Evolutionary conservation across 2,113 vertebrate species (phyloP), one percentile per base, ranked within the genome.

Genomic region (Ahaetulla prasina): DNA sequence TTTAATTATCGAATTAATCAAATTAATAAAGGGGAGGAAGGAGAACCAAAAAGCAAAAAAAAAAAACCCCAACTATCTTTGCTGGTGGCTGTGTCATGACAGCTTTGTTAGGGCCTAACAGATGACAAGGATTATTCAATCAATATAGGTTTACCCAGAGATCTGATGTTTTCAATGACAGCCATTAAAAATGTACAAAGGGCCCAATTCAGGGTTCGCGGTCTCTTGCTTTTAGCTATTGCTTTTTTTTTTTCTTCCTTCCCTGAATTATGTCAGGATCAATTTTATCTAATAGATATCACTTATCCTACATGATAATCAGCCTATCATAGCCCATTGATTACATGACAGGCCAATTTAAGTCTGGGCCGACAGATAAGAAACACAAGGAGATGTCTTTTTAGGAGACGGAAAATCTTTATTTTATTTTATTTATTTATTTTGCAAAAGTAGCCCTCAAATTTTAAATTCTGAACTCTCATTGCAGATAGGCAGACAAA

Each of bases 71-170:
- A 85, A 97, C 97, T 96, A 96, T 97, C 97, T 97, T 98, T 98
- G 96, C 97, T 98, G 96, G 97, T 98, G 97, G 96, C 97, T 68
- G 55, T 95, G 96, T 96, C 95, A 96, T 97, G 98, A 98, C 98
- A 98, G 98, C 97, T 98, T 98, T 98, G 98, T 98, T 98, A 98
- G 97, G 97, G 97, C 97, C 96, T 96, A 98, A 97, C 98, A 98
- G 97, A 98, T 98, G 98, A 98, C 97, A 97, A 96, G 97, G 97
- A 98, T 98, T 98, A 98, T 97, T 98, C 97, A 96, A 97, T 98
- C 98, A 97, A 97, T 97, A 98, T 93, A 95, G 95, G 96, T 96
- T 98, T 96, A 96, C 95, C 94, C 96, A 94, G 95, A 97, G 97
- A 97, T 96, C 96, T 94, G 92, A 93, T 96, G 95, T 95, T 97